Percentiles rank a stretch among this genome's conserved stretches.
These are phyloP conservation scores for Alaudala cheleensis DNA, from an alignment of 2,113 vertebrate genomes.

Conservation along the genomic window DNA sequence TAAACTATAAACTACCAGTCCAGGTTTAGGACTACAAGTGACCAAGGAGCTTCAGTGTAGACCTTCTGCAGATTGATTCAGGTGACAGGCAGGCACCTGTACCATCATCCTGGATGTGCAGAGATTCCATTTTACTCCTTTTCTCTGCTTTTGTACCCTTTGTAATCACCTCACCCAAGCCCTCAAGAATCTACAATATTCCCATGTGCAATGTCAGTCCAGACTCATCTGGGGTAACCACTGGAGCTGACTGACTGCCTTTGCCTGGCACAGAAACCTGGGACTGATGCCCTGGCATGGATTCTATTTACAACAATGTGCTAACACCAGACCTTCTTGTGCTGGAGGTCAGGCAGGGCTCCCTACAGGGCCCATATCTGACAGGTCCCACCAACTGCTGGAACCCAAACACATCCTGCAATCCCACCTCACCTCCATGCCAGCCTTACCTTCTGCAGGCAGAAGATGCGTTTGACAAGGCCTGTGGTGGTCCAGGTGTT, in stretches of 20 bases:
- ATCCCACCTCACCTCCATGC: background rate
- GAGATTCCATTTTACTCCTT: background rate
- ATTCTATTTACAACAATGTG: rapidly evolving
- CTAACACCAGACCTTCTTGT: background rate
- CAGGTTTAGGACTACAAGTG: background rate
- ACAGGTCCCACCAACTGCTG: background rate
- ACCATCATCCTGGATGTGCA: background rate
- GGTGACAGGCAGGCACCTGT: background rate
- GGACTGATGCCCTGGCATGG: background rate
- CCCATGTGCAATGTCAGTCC: background rate
- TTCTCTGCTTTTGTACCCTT: background rate
- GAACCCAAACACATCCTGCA: background rate
- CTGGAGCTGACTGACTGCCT: background rate
- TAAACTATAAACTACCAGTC: background rate
- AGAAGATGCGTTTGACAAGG: constrained; percentile 39
- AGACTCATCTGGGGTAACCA: background rate
- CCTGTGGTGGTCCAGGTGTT: background rate
- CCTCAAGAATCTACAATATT: background rate
- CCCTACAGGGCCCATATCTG: rapidly evolving
- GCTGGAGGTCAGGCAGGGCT: background rate
- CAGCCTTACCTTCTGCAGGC: constrained; percentile 56
- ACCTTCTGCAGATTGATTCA: background rate
- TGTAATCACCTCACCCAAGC: background rate
- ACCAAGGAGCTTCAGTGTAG: background rate
- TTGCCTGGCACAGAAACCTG: background rate